Evolutionary conservation across 2,888 invertebrate species (phyloP), one percentile per base, ranked within the genome.

Genomic region (Oligia latruncula): DNA sequence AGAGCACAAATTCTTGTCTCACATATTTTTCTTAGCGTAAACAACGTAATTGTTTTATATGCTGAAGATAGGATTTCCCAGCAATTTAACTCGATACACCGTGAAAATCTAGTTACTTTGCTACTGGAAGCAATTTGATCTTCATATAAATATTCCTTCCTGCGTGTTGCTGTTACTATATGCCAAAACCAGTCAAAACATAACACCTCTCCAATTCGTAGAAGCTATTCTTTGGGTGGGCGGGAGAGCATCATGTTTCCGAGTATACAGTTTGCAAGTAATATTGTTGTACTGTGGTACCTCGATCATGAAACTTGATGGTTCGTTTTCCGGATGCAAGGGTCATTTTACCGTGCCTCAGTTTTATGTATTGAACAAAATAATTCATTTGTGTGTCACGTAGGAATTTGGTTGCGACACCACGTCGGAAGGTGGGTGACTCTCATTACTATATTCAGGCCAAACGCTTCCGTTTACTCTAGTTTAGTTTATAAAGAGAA

Each of bases 391-490:
- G 62, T 66, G 0, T 71, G 71, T 71, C 71, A 83, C 78, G 71
- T 78, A 40, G 20, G 11, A 65, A 74, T 83, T 68, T 68, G 49
- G 49, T 64, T 68, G 71, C 49, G 66, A 67, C 58, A 65, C 52
- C 68, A 74, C 70, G 71, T 66, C 62, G 20, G n/a, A 15, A 74
- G 66, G 66, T 71, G 78, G 40, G 15, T n/a, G 11, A n/a, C n/a
- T 62, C 35, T 74, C 78, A 74, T 78, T 78, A 71, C 15, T 83
- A 52, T 58, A 78, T 82, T 78, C 74, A 43, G 43, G 35, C 9
- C n/a, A 64, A 67, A 67, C 15, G 55, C 17, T 82, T 71, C 49
- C 62, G 62, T 71, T 71, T 35, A 55, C 65, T 62, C 20, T 20
- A 64, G 52, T 43, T 29, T 55, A 43, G 40, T 46, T 40, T 40